Conservation (phyloP, 2,888 invertebrate species). For the Myopa tessellatipennis region DNA sequence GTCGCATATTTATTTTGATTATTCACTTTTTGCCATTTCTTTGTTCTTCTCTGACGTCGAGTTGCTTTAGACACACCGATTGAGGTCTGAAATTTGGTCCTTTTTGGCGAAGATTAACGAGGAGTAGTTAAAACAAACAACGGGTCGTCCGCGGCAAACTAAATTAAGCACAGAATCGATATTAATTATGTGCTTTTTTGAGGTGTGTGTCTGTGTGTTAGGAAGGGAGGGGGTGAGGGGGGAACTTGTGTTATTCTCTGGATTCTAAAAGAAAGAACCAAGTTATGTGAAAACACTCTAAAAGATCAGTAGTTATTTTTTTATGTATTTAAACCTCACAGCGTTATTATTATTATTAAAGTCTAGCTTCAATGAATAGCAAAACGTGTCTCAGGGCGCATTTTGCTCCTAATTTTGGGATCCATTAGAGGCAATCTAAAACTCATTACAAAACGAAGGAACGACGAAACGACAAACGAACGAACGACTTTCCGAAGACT, state of each 20-base stretch:
- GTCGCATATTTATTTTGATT: conserved; percentile 53
- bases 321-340: too few species aligned
- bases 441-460: conserved; percentile 49
- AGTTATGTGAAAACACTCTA: too few species aligned
- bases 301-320: too few species aligned
- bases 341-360: too few species aligned
- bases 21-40: conserved; percentile 27
- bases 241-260: too few species aligned
- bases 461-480: neutral
- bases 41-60: neutral
- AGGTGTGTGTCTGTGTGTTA: too few species aligned
- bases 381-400: neutral
- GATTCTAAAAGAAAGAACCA: neutral
- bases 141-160: conserved; percentile 30
- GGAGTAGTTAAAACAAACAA: conserved; percentile 29
- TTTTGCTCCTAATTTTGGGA: neutral
- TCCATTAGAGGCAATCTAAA: conserved; percentile 44
- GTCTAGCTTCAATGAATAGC: neutral
- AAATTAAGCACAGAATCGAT: conserved; percentile 32
- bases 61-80: too few species aligned
- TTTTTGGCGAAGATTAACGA: conserved; percentile 31
- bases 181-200: neutral
- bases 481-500: neutral
- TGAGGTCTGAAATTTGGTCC: neutral
- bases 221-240: neutral